Evolutionary conservation across 2,888 invertebrate genomes (phyloP), one percentile per base, ranked within the genome.

Genomic region (Apotomis turbidana): DNA sequence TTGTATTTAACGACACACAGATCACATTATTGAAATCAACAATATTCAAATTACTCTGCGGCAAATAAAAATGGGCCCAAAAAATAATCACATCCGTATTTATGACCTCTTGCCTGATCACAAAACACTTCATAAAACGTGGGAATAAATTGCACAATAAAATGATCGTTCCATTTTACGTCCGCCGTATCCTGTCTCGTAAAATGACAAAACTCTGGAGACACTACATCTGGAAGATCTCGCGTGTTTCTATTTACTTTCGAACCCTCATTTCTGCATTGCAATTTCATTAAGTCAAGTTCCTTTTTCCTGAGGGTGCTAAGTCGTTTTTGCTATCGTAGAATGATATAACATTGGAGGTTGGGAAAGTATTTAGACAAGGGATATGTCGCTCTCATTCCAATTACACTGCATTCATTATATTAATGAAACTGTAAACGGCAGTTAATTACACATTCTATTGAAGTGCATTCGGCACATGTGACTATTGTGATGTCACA

Each of bases 101-200:
- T 85, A 87, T 83, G 81, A 79, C 79, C 75, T 79, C 79, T 78
- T 78, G 75, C 75, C 79, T 80, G 82, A 83, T 86, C 83, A 83
- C 85, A 83, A 84, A 85, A 81, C 86, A 87, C 85, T 87, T 85
- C 84, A 87, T 89, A 87, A 88, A 84, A 81, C 75, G 83, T 78
- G 74, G 81, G 78, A 75, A 81, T 87, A 85, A 85, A 87, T 85
- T 84, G 80, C 79, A 82, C 79, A 82, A 81, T 81, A 84, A 85
- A 87, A 81, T 81, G 83, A 83, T 83, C 81, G 81, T 81, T 79
- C 78, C 80, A 78, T 78, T 87, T 83, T 81, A 83, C 78, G 78
- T 66, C 72, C 73, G 70, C 69, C 72, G 75, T 60, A 41, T n/a
- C 27, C 49, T 36, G 60, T 60, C 73, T 62, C 64, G 66, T 70